Conservation (phyloP, 2,113 vertebrate genomes). For the Benitochromis conjunctus region DNA sequence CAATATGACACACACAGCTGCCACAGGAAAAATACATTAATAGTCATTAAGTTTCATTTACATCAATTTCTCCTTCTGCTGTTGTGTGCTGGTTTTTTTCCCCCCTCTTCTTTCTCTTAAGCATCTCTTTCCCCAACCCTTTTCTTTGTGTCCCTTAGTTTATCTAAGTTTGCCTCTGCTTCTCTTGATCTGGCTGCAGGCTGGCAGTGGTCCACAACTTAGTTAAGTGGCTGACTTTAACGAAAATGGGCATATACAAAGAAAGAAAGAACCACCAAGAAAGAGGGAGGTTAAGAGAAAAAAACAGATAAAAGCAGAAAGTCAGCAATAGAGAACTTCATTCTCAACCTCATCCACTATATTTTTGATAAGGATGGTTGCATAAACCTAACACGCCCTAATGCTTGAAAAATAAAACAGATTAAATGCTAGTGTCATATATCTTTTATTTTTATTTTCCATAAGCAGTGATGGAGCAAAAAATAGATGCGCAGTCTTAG, state of each 20-base stretch:
- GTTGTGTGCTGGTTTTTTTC: not conserved
- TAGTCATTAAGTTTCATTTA: constrained; percentile 7
- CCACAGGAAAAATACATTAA: constrained; percentile 31
- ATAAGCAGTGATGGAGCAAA: not conserved
- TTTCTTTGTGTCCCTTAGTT: constrained; percentile 10
- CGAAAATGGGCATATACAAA: constrained; percentile 7
- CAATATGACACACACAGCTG: constrained; percentile 27
- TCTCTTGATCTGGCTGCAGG: constrained; percentile 7
- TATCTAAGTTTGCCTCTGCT: not conserved
- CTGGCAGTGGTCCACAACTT: constrained; percentile 57
- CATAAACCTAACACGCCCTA: not conserved
- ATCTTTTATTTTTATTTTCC: not conserved
- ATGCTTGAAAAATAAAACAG: not conserved
- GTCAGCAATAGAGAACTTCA: not conserved
- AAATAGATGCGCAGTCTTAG: not conserved
- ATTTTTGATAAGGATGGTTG: not conserved
- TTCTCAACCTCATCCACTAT: not conserved
- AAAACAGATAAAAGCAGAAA: not conserved
- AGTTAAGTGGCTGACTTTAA: constrained; percentile 47
- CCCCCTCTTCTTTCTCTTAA: not conserved
- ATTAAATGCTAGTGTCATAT: not conserved
- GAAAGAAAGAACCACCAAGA: not conserved
- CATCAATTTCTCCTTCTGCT: not conserved
- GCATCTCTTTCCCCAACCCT: not conserved
- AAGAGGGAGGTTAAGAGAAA: constrained; percentile 1